Percentiles rank a stretch among this genome's conserved stretches.
Evolutionary conservation across 2,797 vertebrate species (phyloP).

Genomic region (Mormyrops attenuatus): DNA sequence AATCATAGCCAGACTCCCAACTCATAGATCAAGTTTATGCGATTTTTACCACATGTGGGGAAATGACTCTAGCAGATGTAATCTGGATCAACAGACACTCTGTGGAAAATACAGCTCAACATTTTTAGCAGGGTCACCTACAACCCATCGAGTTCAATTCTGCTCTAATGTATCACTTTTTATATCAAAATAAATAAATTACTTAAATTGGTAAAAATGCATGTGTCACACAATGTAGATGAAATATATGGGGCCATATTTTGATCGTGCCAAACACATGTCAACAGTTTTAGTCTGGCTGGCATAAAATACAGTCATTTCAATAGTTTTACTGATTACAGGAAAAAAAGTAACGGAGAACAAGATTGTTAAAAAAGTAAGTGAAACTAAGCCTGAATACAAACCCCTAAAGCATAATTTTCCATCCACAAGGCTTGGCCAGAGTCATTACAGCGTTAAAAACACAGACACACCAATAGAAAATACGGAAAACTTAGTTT

Average conservation of each 20-base stretch:
- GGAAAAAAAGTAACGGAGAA: not conserved
- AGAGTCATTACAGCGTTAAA: not conserved
- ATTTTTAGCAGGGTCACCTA: not conserved
- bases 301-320: not conserved
- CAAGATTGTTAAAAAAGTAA: not conserved
- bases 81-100: conserved; percentile 17
- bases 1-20: conserved; percentile 34
- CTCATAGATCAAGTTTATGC: conserved; percentile 28
- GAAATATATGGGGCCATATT: not conserved
- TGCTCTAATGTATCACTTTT: not conserved
- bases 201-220: not conserved
- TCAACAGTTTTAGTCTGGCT: not conserved
- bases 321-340: not conserved
- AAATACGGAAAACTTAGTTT: not conserved
- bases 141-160: not conserved
- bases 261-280: not conserved
- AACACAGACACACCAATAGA: not conserved
- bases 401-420: not conserved
- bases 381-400: not conserved
- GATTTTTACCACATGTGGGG: conserved; percentile 42
- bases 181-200: not conserved
- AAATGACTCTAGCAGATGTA: conserved; percentile 59
- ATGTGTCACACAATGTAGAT: not conserved
- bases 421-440: not conserved
- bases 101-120: conserved; percentile 17